These are phyloP conservation scores for Bombus picipes DNA, from an alignment of 1,140 invertebrate species.

Conservation along the genomic window DNA sequence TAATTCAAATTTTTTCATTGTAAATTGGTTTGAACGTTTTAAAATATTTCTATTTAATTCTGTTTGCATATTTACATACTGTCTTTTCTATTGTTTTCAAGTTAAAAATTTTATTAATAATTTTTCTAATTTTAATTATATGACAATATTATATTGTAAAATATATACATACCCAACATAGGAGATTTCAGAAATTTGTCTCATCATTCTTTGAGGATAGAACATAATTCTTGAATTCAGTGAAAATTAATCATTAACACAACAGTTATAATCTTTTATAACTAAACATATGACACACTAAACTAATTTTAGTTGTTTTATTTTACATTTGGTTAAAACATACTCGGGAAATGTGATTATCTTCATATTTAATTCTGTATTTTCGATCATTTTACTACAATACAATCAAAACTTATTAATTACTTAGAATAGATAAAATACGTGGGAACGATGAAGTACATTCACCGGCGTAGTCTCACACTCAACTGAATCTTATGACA, in stretches of 20 bases:
- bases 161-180: slow-evolving; percentile 78
- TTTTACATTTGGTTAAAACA: slow-evolving; percentile 19
- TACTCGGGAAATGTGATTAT: neutral
- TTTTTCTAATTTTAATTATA: neutral
- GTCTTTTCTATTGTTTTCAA: neutral
- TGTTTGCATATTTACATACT: neutral
- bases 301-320: slow-evolving; percentile 26
- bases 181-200: slow-evolving; percentile 80
- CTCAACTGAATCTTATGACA: slow-evolving; percentile 72
- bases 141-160: too few species aligned
- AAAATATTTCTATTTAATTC: neutral
- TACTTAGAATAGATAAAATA: neutral
- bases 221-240: slow-evolving; percentile 53
- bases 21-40: neutral
- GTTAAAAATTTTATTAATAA: neutral
- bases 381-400: slow-evolving; percentile 18
- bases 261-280: neutral
- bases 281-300: neutral
- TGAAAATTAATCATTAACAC: neutral
- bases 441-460: neutral
- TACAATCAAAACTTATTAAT: neutral
- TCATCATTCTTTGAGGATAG: slow-evolving; percentile 74
- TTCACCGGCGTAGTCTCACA: slow-evolving; percentile 49
- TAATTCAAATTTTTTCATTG: too few species aligned
- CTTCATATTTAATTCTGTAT: neutral